phyloP scores from a whole-genome alignment of 2,888 invertebrate species.

The Cerastoderma edule region DNA sequence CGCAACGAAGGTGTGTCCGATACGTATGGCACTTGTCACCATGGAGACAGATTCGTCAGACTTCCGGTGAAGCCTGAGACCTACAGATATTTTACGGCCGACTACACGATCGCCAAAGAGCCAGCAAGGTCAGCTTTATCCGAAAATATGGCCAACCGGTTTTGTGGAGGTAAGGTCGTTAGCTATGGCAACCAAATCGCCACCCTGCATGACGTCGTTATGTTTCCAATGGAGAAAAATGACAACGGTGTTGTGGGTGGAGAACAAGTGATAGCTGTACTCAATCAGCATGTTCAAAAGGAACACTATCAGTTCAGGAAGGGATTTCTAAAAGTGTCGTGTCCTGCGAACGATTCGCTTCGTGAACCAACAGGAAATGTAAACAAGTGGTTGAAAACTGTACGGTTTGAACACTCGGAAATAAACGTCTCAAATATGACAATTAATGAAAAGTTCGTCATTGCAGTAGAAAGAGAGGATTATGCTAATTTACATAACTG shows the following conservation, averaged over 20 bases:
- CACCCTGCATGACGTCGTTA: conserved; percentile 32
- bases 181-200: conserved; percentile 37
- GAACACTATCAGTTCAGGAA: conserved; percentile 47
- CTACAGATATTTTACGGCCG: conserved; percentile 35
- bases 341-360: conserved; percentile 13
- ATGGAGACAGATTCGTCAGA: not conserved
- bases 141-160: conserved; percentile 1
- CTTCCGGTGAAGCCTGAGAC: not conserved
- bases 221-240: conserved; percentile 27
- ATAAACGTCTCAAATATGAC: not conserved
- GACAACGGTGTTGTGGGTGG: conserved; percentile 54
- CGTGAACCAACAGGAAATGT: not conserved
- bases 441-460: conserved; percentile 23
- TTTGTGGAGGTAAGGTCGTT: conserved; percentile 41
- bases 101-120: conserved; percentile 31
- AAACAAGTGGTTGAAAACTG: conserved; percentile 15
- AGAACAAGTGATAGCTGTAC: conserved; percentile 46
- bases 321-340: conserved; percentile 55
- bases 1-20: too few species aligned
- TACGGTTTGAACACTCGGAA: not conserved
- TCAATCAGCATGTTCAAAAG: conserved; percentile 44
- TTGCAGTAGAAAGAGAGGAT: conserved; percentile 62
- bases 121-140: conserved; percentile 23
- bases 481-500: conserved; percentile 70
- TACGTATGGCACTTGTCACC: conserved; percentile 17